Percentiles rank a stretch among this genome's conserved stretches.
These are phyloP conservation scores for Thaleichthys pacificus DNA, from an alignment of 2,797 vertebrate genomes.

Conservation along the genomic window DNA sequence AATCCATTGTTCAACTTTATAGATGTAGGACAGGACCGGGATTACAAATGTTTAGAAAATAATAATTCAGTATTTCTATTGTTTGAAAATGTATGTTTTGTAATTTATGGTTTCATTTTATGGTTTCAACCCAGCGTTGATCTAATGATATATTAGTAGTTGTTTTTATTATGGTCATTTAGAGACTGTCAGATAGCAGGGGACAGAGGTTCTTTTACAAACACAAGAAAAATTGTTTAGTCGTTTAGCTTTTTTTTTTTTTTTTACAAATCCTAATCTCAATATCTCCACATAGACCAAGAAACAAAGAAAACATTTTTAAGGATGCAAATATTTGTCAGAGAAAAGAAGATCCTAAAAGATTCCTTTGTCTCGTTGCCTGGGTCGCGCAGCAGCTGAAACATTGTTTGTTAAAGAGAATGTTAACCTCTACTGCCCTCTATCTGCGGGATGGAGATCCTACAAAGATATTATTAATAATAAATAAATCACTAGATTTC, in stretches of 20 bases:
- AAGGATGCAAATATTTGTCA: neutral
- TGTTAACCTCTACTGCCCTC: conserved; percentile 60
- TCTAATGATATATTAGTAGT: too few species aligned
- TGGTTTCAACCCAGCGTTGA: neutral
- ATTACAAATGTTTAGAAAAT: too few species aligned
- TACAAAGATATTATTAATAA: neutral
- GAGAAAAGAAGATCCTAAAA: too few species aligned
- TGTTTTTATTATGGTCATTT: neutral
- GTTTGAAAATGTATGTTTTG: too few species aligned
- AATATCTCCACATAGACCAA: neutral
- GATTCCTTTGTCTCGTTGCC: neutral
- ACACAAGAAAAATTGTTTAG: neutral
- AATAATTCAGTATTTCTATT: too few species aligned
- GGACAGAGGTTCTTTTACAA: neutral
- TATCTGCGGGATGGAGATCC: conserved; percentile 17
- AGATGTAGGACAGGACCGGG: too few species aligned
- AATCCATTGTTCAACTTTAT: too few species aligned
- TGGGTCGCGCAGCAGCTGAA: neutral
- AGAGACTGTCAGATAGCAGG: neutral
- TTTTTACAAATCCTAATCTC: neutral
- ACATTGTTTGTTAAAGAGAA: neutral
- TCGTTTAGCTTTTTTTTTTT: neutral
- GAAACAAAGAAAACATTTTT: neutral
- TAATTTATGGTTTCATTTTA: neutral
- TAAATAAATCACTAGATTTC: too few species aligned